Evolutionary conservation across 2,888 invertebrate genomes (phyloP), one percentile per base, ranked within the genome.

Genomic region (Synanthedon vespiformis): DNA sequence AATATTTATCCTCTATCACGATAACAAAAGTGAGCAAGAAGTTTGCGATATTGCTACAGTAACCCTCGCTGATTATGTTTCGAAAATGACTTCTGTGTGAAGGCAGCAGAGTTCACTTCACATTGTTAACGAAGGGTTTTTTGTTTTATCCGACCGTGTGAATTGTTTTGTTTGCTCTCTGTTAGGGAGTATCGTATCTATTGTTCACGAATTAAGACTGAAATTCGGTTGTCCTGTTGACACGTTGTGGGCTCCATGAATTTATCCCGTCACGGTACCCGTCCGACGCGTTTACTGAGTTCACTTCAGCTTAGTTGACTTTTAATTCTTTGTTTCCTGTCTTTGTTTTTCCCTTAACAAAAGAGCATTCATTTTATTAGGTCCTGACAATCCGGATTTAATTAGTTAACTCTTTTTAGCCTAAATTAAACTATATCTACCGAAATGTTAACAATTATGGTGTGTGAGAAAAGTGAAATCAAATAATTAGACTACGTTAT

Each of bases 1-100:
- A 77, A 74, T 77, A 80, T 78, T 79, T 80, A 78, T 75, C 67
- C 71, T 65, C 67, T 70, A 72, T 74, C 72, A 68, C 64, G 63
- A 63, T 71, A 74, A 78, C 78, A 77, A 72, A 70, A 64, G 65
- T 67, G 61, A 65, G 64, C 75, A 68, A 71, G 65, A 75, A 75
- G 66, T 74, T 74, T 64, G 61, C 58, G 57, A 70, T 66, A 62
- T 67, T 58, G 54, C 54, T 44, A 44, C 52, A 55, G 58, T 61
- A 62, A 57, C 60, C 60, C 53, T 56, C 57, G 55, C 49, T 49
- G 51, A 44, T 40, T 53, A 11, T 12, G 10, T 48, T 13, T 55
- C 58, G n/a, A 55, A 73, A 69, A 62, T 52, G 14, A 61, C 70
- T 57, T 55, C 67, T 61, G 54, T 3, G 1, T 3, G 11, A 40